A percentile compares a stretch with the other conserved stretches of the same genome.
Conservation (phyloP, 2,888 invertebrate genomes). For the Mesochorus sp. region DNA sequence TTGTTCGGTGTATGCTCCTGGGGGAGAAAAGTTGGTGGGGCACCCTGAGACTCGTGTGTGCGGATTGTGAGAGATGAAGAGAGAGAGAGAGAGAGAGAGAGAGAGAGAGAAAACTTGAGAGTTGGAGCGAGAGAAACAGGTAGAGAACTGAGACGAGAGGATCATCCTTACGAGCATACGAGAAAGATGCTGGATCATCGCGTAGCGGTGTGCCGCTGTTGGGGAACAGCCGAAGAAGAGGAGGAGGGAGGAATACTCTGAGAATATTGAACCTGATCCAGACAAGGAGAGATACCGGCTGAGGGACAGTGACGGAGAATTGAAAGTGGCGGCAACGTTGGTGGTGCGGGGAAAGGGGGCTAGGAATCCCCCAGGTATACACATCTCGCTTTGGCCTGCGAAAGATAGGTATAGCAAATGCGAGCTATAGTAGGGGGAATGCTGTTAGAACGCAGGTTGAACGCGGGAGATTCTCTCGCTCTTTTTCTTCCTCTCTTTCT, state of each 20-base stretch:
- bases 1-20: not conserved
- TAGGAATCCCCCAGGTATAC: slow-evolving; percentile 58
- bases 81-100: not conserved
- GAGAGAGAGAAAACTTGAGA: not conserved
- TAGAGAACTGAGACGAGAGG: slow-evolving; percentile 11
- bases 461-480: slow-evolving; percentile 75
- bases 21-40: slow-evolving; percentile 1
- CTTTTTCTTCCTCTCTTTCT: slow-evolving; percentile 48
- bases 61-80: slow-evolving; percentile 16
- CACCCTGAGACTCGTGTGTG: no score
- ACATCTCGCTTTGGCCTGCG: slow-evolving; percentile 24
- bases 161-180: not conserved
- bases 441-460: slow-evolving; percentile 76
- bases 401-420: slow-evolving; percentile 24
- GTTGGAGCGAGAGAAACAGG: not conserved
- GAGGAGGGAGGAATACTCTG: slow-evolving; percentile 24
- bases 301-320: slow-evolving; percentile 53
- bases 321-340: slow-evolving; percentile 40
- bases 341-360: slow-evolving; percentile 17
- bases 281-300: slow-evolving; percentile 39
- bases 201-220: slow-evolving; percentile 30
- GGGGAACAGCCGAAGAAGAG: no score
- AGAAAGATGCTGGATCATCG: slow-evolving; percentile 42
- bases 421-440: slow-evolving; percentile 43
- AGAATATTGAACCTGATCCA: slow-evolving; percentile 62